Evolutionary conservation across 2,888 invertebrate genomes (phyloP).

Genomic region (Ennomos quercinarius): DNA sequence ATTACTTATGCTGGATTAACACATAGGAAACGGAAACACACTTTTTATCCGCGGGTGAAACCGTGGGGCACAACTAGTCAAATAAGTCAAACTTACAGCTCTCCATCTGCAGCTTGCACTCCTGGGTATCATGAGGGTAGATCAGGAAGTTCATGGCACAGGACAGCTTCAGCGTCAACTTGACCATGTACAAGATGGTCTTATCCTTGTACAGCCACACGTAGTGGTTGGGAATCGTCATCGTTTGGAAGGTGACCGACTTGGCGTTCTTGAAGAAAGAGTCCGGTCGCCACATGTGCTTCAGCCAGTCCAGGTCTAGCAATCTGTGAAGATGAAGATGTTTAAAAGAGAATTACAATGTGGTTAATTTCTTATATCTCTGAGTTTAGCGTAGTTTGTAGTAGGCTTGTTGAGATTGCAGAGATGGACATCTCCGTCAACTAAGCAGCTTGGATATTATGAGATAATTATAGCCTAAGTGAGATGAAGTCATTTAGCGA

Average conservation of each 20-base stretch:
- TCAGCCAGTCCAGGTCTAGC: slow-evolving; percentile 95
- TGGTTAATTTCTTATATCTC: no score
- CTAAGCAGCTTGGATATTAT: no score
- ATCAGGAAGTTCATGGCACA: slow-evolving; percentile 98
- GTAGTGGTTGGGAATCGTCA: slow-evolving; percentile 98
- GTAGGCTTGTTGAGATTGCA: no score
- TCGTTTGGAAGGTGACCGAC: slow-evolving; percentile 96
- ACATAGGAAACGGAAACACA: no score
- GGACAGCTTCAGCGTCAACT: slow-evolving; percentile 94
- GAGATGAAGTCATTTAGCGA: no score
- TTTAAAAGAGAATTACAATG: neutral
- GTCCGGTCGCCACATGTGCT: slow-evolving; percentile 97
- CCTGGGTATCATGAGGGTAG: slow-evolving; percentile 97
- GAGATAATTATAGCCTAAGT: no score
- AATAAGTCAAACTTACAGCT: slow-evolving; percentile 95
- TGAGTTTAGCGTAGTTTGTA: no score
- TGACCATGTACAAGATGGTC: slow-evolving; percentile 88
- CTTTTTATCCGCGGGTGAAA: no score
- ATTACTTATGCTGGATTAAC: no score
- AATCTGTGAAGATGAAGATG: slow-evolving; percentile 74
- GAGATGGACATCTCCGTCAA: no score
- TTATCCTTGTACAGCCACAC: slow-evolving; percentile 93
- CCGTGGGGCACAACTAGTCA: no score
- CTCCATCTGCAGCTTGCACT: slow-evolving; percentile 97
- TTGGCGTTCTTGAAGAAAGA: slow-evolving; percentile 98